phyloP scores from a whole-genome alignment of 2,888 invertebrate species.

The Melieria picta region DNA sequence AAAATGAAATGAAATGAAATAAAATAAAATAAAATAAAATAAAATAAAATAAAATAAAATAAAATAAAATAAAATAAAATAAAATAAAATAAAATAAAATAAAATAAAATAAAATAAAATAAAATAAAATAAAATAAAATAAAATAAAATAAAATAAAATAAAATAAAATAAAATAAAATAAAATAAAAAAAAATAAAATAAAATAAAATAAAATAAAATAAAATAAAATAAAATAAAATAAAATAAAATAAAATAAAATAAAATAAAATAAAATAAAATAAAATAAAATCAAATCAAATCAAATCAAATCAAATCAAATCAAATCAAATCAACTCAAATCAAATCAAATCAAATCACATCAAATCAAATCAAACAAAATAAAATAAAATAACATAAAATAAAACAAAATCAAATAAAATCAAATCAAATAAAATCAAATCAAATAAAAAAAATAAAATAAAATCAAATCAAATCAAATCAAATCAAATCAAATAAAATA shows the following conservation, averaged over 20 bases:
- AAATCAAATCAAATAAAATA: constrained; percentile 14
- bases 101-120: constrained; percentile 7
- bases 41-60: constrained; percentile 10
- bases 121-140: neutral
- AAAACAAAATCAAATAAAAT: neutral
- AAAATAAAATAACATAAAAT: neutral
- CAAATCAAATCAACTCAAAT: neutral
- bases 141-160: neutral
- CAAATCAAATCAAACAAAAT: neutral
- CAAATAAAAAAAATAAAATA: constrained; percentile 7
- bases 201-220: constrained; percentile 4
- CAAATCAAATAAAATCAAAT: constrained; percentile 5
- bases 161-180: constrained; percentile 1
- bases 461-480: neutral
- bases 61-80: neutral
- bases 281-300: neutral
- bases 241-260: constrained; percentile 10
- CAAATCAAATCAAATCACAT: constrained; percentile 19
- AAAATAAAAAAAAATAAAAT: neutral
- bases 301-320: constrained; percentile 17
- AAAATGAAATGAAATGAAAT: neutral
- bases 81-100: constrained; percentile 6
- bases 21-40: neutral
- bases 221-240: constrained; percentile 12
- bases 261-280: neutral